These are phyloP conservation scores for Nomada goodeniana DNA, from an alignment of 2,888 invertebrate species.

Conservation along the genomic window DNA sequence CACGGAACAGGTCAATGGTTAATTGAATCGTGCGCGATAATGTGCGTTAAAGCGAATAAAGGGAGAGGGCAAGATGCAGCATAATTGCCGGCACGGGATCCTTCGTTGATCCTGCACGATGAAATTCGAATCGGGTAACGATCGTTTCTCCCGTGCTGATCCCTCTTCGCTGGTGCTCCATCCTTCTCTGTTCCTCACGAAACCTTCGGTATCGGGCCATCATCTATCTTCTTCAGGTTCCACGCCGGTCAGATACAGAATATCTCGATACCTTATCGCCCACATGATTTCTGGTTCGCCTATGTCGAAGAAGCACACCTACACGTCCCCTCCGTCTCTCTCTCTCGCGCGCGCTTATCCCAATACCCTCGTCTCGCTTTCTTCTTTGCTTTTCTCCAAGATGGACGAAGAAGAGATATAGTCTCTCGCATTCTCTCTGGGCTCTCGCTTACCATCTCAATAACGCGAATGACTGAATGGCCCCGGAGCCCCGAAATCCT, in stretches of 20 bases:
- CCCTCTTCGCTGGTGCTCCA: constrained; percentile 46
- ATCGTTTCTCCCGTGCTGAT: constrained; percentile 52
- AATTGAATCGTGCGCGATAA: neutral
- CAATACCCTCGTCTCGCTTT: neutral
- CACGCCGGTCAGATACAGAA: constrained; percentile 66
- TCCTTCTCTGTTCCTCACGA: constrained; percentile 43
- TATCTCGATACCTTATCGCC: constrained; percentile 75
- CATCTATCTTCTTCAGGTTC: constrained; percentile 69
- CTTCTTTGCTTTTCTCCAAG: constrained; percentile 9
- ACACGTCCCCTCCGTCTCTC: neutral
- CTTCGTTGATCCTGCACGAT: constrained; percentile 55
- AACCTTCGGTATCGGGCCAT: constrained; percentile 61
- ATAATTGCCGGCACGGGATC: constrained; percentile 52
- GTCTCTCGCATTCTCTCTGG: constrained; percentile 32
- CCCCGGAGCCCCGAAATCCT: constrained; percentile 77
- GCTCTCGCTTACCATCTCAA: constrained; percentile 79
- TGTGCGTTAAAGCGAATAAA: neutral
- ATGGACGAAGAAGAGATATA: neutral
- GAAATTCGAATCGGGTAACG: constrained; percentile 63
- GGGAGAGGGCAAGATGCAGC: constrained; percentile 2
- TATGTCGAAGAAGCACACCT: constrained; percentile 41
- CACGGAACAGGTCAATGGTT: neutral
- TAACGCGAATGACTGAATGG: constrained; percentile 76
- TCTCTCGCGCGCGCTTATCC: neutral
- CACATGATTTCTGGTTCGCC: constrained; percentile 69